These are phyloP conservation scores for Hecatera dysodea DNA, from an alignment of 2,888 invertebrate genomes.

Conservation along the genomic window DNA sequence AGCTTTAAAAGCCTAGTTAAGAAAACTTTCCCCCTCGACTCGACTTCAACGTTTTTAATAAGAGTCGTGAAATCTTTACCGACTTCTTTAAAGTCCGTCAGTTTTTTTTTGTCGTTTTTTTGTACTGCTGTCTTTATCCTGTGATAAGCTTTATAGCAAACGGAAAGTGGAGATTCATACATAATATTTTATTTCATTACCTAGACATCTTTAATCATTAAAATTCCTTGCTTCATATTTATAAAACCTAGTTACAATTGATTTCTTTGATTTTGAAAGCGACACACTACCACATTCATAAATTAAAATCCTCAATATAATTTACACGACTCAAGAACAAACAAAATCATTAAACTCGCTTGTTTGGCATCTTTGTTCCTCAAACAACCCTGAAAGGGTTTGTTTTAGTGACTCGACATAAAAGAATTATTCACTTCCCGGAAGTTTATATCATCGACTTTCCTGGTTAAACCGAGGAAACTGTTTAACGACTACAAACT, in stretches of 20 bases:
- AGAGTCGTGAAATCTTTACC: constrained; percentile 66
- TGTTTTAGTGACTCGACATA: constrained; percentile 48
- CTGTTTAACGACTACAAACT: constrained; percentile 20
- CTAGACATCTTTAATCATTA: too few species aligned
- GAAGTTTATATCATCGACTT: constrained; percentile 35
- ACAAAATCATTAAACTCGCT: constrained; percentile 46
- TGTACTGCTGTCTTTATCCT: constrained; percentile 27
- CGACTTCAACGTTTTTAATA: constrained; percentile 70
- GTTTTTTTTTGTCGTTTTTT: constrained; percentile 33
- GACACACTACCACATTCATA: too few species aligned
- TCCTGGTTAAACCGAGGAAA: constrained; percentile 21
- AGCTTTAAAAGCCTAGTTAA: constrained; percentile 73
- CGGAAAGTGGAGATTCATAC: neutral
- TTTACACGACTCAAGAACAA: constrained; percentile 26
- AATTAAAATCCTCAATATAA: constrained; percentile 3
- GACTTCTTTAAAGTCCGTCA: constrained; percentile 49
- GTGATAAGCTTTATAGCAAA: constrained; percentile 9
- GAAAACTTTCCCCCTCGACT: constrained; percentile 66
- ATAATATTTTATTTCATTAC: constrained; percentile 2
- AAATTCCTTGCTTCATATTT: neutral
- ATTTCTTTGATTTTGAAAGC: neutral
- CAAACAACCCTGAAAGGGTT: constrained; percentile 38
- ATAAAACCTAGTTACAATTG: neutral
- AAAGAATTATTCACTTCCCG: constrained; percentile 40
- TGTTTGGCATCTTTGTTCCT: constrained; percentile 33